phyloP scores from a whole-genome alignment of 64 coral and sea anemone genomes.

The Actinia tenebrosa region DNA sequence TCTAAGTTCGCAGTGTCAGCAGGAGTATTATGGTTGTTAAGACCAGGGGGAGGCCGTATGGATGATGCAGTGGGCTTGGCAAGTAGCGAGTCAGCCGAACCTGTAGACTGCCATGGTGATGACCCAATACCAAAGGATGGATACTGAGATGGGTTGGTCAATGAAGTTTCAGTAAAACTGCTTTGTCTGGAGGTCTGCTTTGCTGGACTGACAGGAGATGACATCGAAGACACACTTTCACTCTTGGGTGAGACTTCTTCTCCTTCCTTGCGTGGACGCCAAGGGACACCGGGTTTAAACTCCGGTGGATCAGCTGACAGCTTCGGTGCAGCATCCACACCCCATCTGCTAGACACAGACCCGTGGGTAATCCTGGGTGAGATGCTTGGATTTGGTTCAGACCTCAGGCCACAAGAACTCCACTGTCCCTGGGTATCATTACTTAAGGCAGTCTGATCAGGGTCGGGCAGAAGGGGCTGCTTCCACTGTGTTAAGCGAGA shows the following conservation, averaged over 20 bases:
- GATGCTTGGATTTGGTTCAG: slow-evolving; percentile 27
- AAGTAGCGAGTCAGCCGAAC: slow-evolving; percentile 21
- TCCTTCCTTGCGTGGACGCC: slow-evolving; percentile 58
- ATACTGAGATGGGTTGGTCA: slow-evolving; percentile 17
- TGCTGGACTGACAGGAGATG: background rate
- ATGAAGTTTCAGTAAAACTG: slow-evolving; percentile 23
- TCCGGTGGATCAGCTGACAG: slow-evolving; percentile 98
- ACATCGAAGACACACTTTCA: background rate
- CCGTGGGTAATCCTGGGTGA: slow-evolving; percentile 64
- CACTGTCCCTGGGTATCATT: background rate
- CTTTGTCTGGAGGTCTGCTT: background rate
- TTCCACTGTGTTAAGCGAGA: slow-evolving; percentile 89
- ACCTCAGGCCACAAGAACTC: background rate
- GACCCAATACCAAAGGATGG: slow-evolving; percentile 19
- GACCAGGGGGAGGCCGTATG: slow-evolving; percentile 84
- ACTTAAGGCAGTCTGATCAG: background rate
- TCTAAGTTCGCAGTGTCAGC: slow-evolving; percentile 54
- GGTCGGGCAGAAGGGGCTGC: slow-evolving; percentile 74
- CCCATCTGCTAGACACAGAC: slow-evolving; percentile 94
- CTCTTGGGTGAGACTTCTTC: slow-evolving; percentile 39
- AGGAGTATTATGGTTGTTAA: slow-evolving; percentile 36
- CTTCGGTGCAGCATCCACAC: slow-evolving; percentile 86
- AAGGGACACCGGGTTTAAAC: slow-evolving; percentile 98
- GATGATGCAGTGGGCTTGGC: slow-evolving; percentile 23
- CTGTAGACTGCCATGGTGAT: slow-evolving; percentile 62